These are phyloP conservation scores for Phalera bucephala DNA, from an alignment of 2,888 invertebrate genomes.

Conservation along the genomic window DNA sequence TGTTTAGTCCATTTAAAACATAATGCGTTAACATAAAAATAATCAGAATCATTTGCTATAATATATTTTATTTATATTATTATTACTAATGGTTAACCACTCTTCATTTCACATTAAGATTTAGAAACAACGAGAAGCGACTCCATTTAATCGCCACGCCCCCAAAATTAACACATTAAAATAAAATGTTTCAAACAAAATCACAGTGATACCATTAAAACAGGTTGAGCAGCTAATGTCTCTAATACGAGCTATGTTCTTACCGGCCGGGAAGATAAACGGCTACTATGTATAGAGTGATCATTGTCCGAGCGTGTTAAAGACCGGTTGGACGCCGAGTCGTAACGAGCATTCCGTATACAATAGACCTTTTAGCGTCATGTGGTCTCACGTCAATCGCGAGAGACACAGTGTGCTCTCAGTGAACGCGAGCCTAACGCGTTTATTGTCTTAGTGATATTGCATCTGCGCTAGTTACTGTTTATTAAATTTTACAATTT, in stretches of 20 bases:
- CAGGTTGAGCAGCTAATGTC: slow-evolving; percentile 38
- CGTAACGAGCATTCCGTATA: slow-evolving; percentile 80
- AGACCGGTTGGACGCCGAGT: slow-evolving; percentile 71
- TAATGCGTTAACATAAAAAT: neutral
- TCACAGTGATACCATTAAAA: slow-evolving; percentile 35
- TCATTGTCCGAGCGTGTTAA: slow-evolving; percentile 79
- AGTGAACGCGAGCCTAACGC: slow-evolving; percentile 57
- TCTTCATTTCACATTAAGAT: slow-evolving; percentile 3
- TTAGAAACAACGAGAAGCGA: slow-evolving; percentile 15
- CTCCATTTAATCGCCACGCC: slow-evolving; percentile 16
- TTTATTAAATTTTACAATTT: slow-evolving; percentile 23
- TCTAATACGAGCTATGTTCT: slow-evolving; percentile 41
- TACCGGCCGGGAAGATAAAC: slow-evolving; percentile 50
- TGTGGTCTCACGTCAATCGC: slow-evolving; percentile 75
- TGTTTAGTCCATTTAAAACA: neutral
- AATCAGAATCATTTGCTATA: neutral
- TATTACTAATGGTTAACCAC: neutral
- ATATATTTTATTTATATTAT: neutral
- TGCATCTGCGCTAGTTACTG: slow-evolving; percentile 19
- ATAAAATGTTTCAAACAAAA: slow-evolving; percentile 16
- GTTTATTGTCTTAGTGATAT: slow-evolving; percentile 54
- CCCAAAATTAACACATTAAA: slow-evolving; percentile 11
- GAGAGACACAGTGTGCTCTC: slow-evolving; percentile 46
- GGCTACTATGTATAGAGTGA: slow-evolving; percentile 74
- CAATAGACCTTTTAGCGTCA: slow-evolving; percentile 83